Percentiles rank a stretch among this genome's conserved stretches.
Evolutionary conservation across 2,888 invertebrate species (phyloP).

Genomic region (Ophion costatus): DNA sequence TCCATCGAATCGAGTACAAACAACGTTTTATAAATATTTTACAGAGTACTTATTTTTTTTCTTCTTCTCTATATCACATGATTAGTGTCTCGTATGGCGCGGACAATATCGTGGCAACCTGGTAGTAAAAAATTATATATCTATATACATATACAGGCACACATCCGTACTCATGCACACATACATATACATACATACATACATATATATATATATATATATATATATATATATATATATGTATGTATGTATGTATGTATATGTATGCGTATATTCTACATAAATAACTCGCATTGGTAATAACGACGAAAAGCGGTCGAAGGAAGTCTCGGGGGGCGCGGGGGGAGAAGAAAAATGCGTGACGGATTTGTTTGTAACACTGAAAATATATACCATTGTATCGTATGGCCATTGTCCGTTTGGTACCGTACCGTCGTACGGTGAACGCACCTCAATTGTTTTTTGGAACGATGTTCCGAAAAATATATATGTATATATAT

Average conservation of each 20-base stretch:
- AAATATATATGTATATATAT: neutral
- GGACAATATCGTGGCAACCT: constrained; percentile 51
- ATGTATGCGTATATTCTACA: constrained; percentile 6
- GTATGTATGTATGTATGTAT: neutral
- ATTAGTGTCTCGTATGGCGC: constrained; percentile 47
- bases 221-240: too few relatives aligned
- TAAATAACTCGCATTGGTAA: constrained; percentile 35
- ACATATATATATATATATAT: too few relatives aligned
- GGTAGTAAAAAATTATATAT: constrained; percentile 24
- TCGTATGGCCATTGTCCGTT: constrained; percentile 40
- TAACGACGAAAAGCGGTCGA: constrained; percentile 34
- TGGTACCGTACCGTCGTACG: constrained; percentile 6
- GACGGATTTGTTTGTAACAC: neutral
- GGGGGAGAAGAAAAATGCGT: constrained; percentile 18
- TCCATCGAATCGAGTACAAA: constrained; percentile 37
- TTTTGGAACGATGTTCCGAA: constrained; percentile 5
- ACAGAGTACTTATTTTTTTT: constrained; percentile 20
- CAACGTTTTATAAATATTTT: constrained; percentile 43
- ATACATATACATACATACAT: too few relatives aligned
- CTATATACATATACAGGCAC: neutral
- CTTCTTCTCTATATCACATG: constrained; percentile 52
- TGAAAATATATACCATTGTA: constrained; percentile 7
- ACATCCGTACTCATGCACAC: neutral
- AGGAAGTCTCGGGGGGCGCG: constrained; percentile 4
- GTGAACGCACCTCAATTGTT: neutral